Percentiles rank a stretch among this genome's conserved stretches.
phyloP scores from a whole-genome alignment of 2,797 vertebrate genomes.

The Peromyscus melanophrys region DNA sequence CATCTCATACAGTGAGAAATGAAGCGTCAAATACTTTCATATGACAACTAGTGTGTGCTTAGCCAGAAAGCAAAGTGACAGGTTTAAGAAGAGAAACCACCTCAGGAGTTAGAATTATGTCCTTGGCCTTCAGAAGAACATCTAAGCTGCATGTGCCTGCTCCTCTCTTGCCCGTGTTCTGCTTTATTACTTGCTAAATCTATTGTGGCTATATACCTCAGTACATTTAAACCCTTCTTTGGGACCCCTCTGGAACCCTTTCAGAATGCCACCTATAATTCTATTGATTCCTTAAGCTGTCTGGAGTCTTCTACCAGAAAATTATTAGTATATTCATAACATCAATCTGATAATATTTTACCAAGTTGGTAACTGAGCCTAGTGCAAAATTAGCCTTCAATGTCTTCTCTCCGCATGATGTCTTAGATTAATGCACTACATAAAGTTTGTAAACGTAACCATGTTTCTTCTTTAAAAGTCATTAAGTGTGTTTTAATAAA shows the following conservation, averaged over 20 bases:
- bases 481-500: slow-evolving; percentile 81
- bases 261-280: slow-evolving; percentile 75
- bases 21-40: background rate
- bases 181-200: slow-evolving; percentile 72
- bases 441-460: slow-evolving; percentile 67
- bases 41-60: background rate
- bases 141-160: background rate
- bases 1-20: background rate
- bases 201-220: slow-evolving; percentile 58
- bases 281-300: slow-evolving; percentile 67
- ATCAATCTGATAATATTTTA: slow-evolving; percentile 76
- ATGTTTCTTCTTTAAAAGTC: slow-evolving; percentile 80
- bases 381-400: slow-evolving; percentile 74
- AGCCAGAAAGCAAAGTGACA: slow-evolving; percentile 14
- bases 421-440: slow-evolving; percentile 75
- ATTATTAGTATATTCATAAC: slow-evolving; percentile 82
- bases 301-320: slow-evolving; percentile 79
- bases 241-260: background rate
- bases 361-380: slow-evolving; percentile 14
- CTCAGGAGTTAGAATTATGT: slow-evolving; percentile 26
- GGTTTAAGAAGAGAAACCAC: background rate
- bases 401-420: slow-evolving; percentile 75
- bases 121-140: slow-evolving; percentile 38
- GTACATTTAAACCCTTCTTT: slow-evolving; percentile 48
- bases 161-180: slow-evolving; percentile 38